Conservation (phyloP, 2,113 vertebrate species). For the Gopherus evgoodei region DNA sequence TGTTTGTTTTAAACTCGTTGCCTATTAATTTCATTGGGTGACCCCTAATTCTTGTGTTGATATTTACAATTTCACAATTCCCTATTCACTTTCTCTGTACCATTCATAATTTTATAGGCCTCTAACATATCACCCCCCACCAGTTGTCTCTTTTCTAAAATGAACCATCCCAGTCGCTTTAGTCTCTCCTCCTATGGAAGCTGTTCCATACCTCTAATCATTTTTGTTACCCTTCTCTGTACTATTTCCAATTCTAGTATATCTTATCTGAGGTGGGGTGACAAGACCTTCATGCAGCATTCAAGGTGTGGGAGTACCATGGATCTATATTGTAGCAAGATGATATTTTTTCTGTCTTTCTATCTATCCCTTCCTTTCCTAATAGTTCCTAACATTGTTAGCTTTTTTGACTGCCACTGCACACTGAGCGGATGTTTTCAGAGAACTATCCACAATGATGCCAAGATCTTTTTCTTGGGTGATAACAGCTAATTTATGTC, state of each 20-base stretch:
- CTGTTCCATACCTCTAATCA: not conserved
- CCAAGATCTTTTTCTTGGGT: not conserved
- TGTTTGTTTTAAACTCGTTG: not conserved
- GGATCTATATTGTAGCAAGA: too few species aligned
- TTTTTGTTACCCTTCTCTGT: not conserved
- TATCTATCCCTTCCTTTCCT: not conserved
- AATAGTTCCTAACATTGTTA: not conserved
- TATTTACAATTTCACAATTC: not conserved
- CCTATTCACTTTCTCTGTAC: not conserved
- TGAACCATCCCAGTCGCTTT: not conserved
- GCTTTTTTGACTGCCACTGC: not conserved
- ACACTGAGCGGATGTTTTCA: not conserved
- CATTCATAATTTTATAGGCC: not conserved
- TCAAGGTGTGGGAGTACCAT: not conserved
- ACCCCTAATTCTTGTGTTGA: not conserved
- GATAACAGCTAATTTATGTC: not conserved
- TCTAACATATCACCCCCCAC: not conserved
- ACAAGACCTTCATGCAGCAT: not conserved
- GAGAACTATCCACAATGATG: not conserved
- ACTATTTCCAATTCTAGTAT: not conserved
- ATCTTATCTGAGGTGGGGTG: not conserved
- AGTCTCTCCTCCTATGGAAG: not conserved
- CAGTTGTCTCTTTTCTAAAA: not conserved
- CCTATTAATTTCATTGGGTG: not conserved
- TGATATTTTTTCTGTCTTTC: too few species aligned